These are phyloP conservation scores for Eristalis arbustorum DNA, from an alignment of 2,888 invertebrate genomes.

Conservation along the genomic window DNA sequence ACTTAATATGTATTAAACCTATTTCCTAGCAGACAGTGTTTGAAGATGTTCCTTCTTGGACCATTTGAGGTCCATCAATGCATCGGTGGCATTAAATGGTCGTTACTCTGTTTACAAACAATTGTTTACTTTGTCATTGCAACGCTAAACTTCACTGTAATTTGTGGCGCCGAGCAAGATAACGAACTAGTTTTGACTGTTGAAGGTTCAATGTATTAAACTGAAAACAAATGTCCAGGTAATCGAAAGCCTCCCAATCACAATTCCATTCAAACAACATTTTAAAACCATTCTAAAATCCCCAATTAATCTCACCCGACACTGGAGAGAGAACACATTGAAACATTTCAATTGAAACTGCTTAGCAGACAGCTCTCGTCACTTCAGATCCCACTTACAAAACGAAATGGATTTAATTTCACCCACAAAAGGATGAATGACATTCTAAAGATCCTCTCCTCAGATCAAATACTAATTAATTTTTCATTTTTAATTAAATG, in stretches of 20 bases:
- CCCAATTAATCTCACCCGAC: constrained; percentile 3
- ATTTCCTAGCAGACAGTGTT: too few species aligned
- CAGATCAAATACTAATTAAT: constrained; percentile 70
- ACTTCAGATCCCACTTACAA: constrained; percentile 62
- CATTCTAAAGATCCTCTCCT: constrained; percentile 63
- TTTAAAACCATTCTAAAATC: not conserved
- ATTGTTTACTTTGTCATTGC: too few species aligned
- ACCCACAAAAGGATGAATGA: constrained; percentile 66
- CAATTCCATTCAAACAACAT: not conserved
- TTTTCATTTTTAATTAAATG: constrained; percentile 71
- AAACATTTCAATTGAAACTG: constrained; percentile 32
- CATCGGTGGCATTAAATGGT: too few species aligned
- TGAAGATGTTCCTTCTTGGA: too few species aligned
- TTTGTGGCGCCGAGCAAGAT: too few species aligned
- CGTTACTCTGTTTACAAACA: too few species aligned
- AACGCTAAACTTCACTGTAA: too few species aligned
- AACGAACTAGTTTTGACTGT: too few species aligned
- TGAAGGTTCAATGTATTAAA: too few species aligned
- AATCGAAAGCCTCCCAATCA: not conserved
- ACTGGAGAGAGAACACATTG: not conserved
- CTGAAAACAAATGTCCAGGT: too few species aligned
- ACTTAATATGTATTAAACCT: too few species aligned
- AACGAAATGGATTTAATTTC: constrained; percentile 61
- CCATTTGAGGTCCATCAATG: too few species aligned
- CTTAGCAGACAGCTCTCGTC: constrained; percentile 31